Percentiles rank a stretch among this genome's conserved stretches.
Evolutionary conservation across 2,888 invertebrate species (phyloP).

Genomic region (Ischnus inquisitorius): DNA sequence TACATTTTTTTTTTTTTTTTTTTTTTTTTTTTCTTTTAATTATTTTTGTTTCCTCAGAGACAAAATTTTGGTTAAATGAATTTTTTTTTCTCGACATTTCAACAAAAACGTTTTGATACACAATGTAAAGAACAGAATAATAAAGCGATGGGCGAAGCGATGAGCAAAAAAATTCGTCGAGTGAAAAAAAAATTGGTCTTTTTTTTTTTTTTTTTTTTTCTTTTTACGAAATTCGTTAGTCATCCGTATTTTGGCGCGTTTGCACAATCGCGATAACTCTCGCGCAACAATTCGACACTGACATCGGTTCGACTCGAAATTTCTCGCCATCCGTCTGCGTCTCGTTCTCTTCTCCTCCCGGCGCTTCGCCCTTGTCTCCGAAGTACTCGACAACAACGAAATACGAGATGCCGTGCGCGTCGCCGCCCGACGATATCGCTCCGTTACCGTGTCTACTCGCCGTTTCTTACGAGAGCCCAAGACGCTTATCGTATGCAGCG

Average conservation of each 20-base stretch:
- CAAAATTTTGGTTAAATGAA: no score
- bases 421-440: constrained; percentile 64
- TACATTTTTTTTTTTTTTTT: background rate
- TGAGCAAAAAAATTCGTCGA: background rate
- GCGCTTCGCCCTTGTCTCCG: constrained; percentile 32
- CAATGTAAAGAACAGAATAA: no score
- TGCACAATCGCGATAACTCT: background rate
- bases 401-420: constrained; percentile 75
- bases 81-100: no score
- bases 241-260: background rate
- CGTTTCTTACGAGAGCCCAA: constrained; percentile 37
- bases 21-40: no score
- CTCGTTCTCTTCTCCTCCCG: background rate
- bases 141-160: no score
- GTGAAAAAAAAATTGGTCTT: background rate
- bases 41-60: no score
- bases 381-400: constrained; percentile 30
- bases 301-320: background rate
- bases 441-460: constrained; percentile 50
- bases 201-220: background rate
- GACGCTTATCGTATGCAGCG: constrained; percentile 43
- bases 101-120: no score
- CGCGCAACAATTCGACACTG: background rate
- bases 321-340: constrained; percentile 7
- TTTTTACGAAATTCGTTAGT: background rate